Percentiles rank a stretch among this genome's conserved stretches.
These are phyloP conservation scores for Drosophila azteca DNA, from an alignment of 1,140 invertebrate genomes.

Conservation along the genomic window DNA sequence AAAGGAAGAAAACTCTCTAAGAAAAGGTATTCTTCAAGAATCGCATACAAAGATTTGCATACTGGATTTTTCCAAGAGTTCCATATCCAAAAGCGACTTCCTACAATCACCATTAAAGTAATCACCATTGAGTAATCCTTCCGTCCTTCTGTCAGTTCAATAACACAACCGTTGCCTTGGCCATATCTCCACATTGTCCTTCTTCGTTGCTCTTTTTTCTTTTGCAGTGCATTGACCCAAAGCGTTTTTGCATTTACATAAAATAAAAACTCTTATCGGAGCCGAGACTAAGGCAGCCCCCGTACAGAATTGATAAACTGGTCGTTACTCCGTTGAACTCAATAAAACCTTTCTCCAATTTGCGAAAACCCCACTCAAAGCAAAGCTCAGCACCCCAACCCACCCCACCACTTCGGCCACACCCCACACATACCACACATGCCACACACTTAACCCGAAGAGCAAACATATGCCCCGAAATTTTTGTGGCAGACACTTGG, in stretches of 20 bases:
- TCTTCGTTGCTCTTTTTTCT: constrained; percentile 1
- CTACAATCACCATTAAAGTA: too few species aligned
- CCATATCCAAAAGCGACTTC: too few species aligned
- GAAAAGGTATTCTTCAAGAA: too few species aligned
- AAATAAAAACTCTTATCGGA: constrained; percentile 30
- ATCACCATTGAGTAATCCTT: too few species aligned
- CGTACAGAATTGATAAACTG: constrained; percentile 44
- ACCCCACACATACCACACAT: too few species aligned
- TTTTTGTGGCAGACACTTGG: constrained; percentile 2
- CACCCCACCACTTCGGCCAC: neutral
- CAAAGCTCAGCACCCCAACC: too few species aligned
- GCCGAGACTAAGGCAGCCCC: constrained; percentile 14
- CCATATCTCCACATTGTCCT: neutral
- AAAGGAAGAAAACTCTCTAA: too few species aligned
- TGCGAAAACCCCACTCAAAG: constrained; percentile 36
- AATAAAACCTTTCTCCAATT: constrained; percentile 49
- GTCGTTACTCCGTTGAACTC: constrained; percentile 48
- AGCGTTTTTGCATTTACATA: constrained; percentile 32
- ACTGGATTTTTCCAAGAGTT: too few species aligned
- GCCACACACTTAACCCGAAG: constrained; percentile 1
- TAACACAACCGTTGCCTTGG: neutral
- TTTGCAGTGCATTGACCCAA: constrained; percentile 33
- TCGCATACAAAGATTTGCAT: too few species aligned
- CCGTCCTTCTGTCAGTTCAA: neutral
- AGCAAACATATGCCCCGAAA: constrained; percentile 21